Base-by-base conservation (phyloP, 2,888 invertebrate species). In the Tenthredo scrophulariae region DNA sequence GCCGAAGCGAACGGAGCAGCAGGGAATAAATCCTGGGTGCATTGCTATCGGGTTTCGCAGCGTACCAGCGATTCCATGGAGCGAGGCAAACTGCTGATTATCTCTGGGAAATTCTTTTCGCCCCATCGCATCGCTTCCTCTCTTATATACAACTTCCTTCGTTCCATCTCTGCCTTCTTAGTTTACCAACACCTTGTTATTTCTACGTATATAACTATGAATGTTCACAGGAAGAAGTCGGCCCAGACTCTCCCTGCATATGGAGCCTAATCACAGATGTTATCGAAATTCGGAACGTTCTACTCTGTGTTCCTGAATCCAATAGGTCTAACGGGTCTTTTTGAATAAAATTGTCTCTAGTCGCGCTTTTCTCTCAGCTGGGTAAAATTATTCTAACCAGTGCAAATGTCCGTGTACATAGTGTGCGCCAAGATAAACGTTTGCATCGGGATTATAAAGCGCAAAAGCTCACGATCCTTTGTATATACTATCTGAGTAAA, bases 1-100 rank as follows among this genome's bases (percentile, higher is more conserved):
- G 83, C 43, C 67, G 70, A 29, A 62, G 80, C 80, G 80, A 80
- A 77, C 77, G 22, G n/a, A 74, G 26, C 83, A 46, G 46, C 33
- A 67, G 83, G 83, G 83, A 83, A 83, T 83, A 83, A 83, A 83
- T 83, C 83, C 83, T 70, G 46, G 80, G 67, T 33, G 83, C 83
- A 70, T 83, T 83, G 83, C 83, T 83, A 83, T 83, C 83, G 83
- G 83, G 83, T 83, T 83, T 83, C 83, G 83, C 83, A 83, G 83
- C 83, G 83, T 83, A 83, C 83, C 83, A 83, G 67, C 83, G 83
- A 83, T 83, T 83, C 70, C 83, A 43, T 83, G 83, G 83, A 83
- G 67, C 83, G 83, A 70, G 67, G 70, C 83, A 83, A 83, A 70
- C 83, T 83, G 70, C 83, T 83, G 83, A 83, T 83, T 83, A 83